These are phyloP conservation scores for Pipistrellus pipistrellus DNA, from an alignment of 2,797 vertebrate species.

Conservation along the genomic window DNA sequence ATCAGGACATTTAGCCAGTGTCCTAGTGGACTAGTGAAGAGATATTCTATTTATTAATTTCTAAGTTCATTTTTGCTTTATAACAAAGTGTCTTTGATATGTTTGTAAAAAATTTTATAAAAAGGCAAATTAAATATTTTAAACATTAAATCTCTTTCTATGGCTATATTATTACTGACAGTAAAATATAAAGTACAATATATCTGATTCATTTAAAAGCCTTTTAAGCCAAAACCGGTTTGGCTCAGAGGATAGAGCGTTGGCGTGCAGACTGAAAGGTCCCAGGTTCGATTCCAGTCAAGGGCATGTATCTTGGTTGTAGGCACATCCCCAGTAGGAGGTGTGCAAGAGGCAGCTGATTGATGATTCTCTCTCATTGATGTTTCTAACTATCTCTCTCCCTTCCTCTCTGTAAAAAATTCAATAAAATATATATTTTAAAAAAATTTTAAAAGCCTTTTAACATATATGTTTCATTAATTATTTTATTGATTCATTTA, in stretches of 20 bases:
- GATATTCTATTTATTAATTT: constrained; percentile 40
- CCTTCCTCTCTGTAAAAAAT: too few relatives aligned
- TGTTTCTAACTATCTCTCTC: too few relatives aligned
- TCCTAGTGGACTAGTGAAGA: background rate
- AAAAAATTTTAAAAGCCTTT: background rate
- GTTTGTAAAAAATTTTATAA: constrained; percentile 41
- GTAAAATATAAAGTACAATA: constrained; percentile 35
- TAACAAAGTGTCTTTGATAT: background rate
- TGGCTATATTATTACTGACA: constrained; percentile 1
- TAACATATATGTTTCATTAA: background rate
- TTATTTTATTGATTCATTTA: constrained; percentile 9
- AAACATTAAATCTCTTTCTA: background rate
- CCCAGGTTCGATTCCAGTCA: too few relatives aligned
- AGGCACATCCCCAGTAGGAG: too few relatives aligned
- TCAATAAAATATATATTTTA: too few relatives aligned
- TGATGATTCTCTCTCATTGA: too few relatives aligned
- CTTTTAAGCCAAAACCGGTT: background rate
- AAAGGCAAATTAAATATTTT: constrained; percentile 55
- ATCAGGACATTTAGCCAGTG: background rate
- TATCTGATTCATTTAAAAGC: constrained; percentile 22
- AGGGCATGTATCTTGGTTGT: too few relatives aligned
- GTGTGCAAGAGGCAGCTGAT: too few relatives aligned
- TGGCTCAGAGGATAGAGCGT: too few relatives aligned
- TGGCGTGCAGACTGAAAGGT: too few relatives aligned
- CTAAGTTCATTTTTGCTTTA: constrained; percentile 43